Conservation (phyloP, 1,140 invertebrate species). For the Drosophila kanapiae region DNA sequence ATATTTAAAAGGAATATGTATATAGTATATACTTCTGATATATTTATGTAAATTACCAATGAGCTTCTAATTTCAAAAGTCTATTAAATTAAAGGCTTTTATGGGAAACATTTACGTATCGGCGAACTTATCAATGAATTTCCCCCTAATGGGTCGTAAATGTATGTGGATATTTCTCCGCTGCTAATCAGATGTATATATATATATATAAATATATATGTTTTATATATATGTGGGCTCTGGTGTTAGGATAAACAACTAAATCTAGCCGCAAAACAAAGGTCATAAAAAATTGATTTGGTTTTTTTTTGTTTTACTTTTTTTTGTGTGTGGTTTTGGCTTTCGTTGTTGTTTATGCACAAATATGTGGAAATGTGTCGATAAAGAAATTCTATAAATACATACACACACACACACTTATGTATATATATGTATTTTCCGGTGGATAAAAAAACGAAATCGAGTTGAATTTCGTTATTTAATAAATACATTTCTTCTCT, state of each 20-base stretch:
- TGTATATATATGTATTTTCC: conserved; percentile 13
- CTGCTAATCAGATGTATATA: conserved; percentile 14
- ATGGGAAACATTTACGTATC: not conserved
- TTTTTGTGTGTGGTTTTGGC: not conserved
- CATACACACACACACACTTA: not conserved
- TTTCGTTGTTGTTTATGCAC: conserved; percentile 10
- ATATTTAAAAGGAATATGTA: not conserved
- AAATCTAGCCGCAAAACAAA: conserved; percentile 39
- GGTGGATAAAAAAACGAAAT: conserved; percentile 16
- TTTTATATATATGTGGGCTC: not conserved
- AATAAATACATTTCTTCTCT: conserved; percentile 30
- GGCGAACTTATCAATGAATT: conserved; percentile 23
- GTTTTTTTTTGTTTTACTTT: conserved; percentile 5
- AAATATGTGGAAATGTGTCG: conserved; percentile 37
- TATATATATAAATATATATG: not conserved
- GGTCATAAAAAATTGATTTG: conserved; percentile 41
- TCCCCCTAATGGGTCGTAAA: conserved; percentile 5
- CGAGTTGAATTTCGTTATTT: conserved; percentile 27
- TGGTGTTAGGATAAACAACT: conserved; percentile 48
- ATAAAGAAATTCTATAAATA: conserved; percentile 51
- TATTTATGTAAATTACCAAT: not conserved
- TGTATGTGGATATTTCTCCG: conserved; percentile 24
- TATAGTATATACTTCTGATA: too few species aligned
- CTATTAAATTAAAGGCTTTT: not conserved
- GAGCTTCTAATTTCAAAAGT: not conserved